Evolutionary conservation across 2,888 invertebrate genomes (phyloP).

Genomic region (Punctoribates punctum): DNA sequence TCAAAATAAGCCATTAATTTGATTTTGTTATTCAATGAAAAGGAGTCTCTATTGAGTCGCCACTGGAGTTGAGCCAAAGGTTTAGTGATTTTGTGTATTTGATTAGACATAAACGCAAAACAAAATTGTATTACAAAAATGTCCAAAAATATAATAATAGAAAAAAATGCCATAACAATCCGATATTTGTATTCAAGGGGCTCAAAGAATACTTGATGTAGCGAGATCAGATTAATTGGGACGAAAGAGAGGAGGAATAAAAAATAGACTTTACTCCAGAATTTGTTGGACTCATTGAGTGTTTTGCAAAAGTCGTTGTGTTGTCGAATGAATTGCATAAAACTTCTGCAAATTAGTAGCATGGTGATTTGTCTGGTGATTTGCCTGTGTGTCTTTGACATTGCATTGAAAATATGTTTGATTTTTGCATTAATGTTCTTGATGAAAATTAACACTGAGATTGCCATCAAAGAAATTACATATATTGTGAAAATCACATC

Average conservation of each 20-base stretch:
- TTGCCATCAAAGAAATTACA: too few relatives aligned
- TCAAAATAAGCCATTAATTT: neutral
- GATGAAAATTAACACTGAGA: too few relatives aligned
- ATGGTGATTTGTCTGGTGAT: too few relatives aligned
- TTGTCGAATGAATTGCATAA: neutral
- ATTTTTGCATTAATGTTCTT: too few relatives aligned
- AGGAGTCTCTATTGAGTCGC: neutral
- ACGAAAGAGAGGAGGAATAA: neutral
- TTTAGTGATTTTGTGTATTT: neutral
- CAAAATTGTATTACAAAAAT: neutral
- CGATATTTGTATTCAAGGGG: neutral
- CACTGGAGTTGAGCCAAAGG: neutral
- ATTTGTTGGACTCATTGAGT: neutral
- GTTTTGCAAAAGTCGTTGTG: neutral
- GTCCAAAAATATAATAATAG: neutral
- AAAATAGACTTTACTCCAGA: neutral
- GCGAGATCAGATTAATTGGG: neutral
- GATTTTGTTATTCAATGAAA: neutral
- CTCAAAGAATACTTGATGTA: neutral
- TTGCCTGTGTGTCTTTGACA: too few relatives aligned
- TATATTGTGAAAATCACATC: too few relatives aligned
- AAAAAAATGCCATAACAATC: neutral
- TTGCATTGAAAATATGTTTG: too few relatives aligned
- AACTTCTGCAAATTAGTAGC: neutral
- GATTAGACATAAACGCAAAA: neutral